Evolutionary conservation across 2,888 invertebrate genomes (phyloP).

Genomic region (Strigamia transsilvanica): DNA sequence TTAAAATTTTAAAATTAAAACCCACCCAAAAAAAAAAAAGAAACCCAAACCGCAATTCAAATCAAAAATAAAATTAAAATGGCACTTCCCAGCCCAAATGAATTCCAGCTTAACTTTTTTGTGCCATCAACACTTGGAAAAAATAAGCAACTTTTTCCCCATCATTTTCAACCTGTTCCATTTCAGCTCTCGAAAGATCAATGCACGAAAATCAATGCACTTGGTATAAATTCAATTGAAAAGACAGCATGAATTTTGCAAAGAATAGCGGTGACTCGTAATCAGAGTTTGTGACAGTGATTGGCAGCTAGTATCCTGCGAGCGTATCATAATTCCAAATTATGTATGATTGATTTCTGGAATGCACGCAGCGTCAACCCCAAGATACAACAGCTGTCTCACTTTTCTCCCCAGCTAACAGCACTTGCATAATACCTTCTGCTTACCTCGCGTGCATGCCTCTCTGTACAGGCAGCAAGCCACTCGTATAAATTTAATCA

Average conservation of each 20-base stretch:
- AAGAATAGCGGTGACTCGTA: constrained; percentile 2
- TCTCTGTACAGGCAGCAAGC: constrained; percentile 13
- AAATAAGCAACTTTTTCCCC: background rate
- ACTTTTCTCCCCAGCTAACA: constrained; percentile 28
- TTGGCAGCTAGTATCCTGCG: constrained; percentile 20
- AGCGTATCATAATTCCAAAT: constrained; percentile 14
- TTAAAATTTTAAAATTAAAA: no score
- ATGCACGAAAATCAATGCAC: constrained; percentile 30
- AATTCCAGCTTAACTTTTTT: background rate
- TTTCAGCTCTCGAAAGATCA: constrained; percentile 11
- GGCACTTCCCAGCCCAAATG: no score
- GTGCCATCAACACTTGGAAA: background rate
- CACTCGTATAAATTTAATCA: constrained; percentile 40
- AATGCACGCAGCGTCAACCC: constrained; percentile 28
- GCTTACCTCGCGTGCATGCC: constrained; percentile 27
- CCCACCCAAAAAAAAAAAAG: no score
- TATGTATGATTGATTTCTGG: constrained; percentile 45
- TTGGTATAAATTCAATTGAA: constrained; percentile 30
- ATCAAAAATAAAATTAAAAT: no score
- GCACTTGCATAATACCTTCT: constrained; percentile 16
- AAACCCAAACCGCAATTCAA: no score
- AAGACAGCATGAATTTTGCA: constrained; percentile 21
- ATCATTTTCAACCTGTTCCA: background rate
- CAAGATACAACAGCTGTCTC: constrained; percentile 43
- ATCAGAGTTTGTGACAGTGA: constrained; percentile 26